These are phyloP conservation scores for Sigmodon hispidus DNA, from an alignment of 2,113 vertebrate species.

Conservation along the genomic window DNA sequence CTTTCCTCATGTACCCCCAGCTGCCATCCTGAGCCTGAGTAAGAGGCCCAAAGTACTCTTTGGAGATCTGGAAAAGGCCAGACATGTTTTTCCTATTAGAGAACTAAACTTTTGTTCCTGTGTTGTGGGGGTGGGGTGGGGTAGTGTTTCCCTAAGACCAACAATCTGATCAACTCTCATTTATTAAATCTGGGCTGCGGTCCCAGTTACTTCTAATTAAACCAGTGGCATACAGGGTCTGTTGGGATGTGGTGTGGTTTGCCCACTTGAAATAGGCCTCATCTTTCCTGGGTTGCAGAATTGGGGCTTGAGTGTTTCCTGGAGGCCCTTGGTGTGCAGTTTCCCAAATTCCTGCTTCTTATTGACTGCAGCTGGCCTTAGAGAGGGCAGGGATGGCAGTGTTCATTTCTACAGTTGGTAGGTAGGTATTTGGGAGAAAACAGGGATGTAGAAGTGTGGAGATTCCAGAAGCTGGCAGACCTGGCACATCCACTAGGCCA, in stretches of 20 bases:
- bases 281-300: slow-evolving; percentile 35
- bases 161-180: background rate
- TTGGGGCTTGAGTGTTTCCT: background rate
- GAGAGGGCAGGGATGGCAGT: background rate
- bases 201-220: slow-evolving; percentile 39
- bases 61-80: background rate
- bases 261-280: background rate
- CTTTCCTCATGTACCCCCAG: slow-evolving; percentile 4
- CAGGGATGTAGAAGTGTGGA: background rate
- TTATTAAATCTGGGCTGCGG: background rate
- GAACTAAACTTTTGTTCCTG: background rate
- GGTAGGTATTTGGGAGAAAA: background rate
- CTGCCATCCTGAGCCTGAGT: slow-evolving; percentile 4
- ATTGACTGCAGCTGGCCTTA: background rate
- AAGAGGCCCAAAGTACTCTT: background rate
- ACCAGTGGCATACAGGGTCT: background rate
- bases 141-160: slow-evolving; percentile 20
- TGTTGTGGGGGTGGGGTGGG: too few species aligned
- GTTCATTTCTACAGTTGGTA: background rate
- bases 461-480: background rate
- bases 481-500: background rate
- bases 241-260: background rate
- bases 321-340: background rate
- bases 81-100: background rate
- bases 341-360: background rate